Evolutionary conservation across 2,888 invertebrate genomes (phyloP).

Genomic region (Drosophila incognita): DNA sequence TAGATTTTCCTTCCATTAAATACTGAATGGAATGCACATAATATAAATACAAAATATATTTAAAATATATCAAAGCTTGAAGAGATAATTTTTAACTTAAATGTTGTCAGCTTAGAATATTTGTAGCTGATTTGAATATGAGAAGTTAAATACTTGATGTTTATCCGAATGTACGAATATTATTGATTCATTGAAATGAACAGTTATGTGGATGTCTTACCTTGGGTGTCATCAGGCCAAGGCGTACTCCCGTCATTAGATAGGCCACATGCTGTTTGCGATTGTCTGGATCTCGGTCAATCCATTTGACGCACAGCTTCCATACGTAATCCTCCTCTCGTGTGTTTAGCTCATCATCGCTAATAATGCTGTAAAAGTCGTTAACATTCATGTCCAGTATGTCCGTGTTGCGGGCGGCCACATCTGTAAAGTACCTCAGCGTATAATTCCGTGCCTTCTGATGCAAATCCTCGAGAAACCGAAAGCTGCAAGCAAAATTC

Average conservation of each 20-base stretch:
- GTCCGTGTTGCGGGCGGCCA: conserved; percentile 90
- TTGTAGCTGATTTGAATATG: neutral
- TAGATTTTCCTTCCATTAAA: neutral
- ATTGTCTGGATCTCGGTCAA: conserved; percentile 90
- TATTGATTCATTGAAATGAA: neutral
- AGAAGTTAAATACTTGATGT: neutral
- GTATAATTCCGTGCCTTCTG: conserved; percentile 89
- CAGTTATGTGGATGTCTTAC: conserved; percentile 75
- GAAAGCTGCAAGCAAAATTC: conserved; percentile 68
- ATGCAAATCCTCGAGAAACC: conserved; percentile 86
- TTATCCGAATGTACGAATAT: neutral
- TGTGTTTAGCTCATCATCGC: conserved; percentile 93
- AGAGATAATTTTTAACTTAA: neutral
- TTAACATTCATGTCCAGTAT: conserved; percentile 90
- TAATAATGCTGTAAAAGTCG: conserved; percentile 91
- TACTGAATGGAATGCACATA: neutral
- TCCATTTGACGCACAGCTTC: conserved; percentile 95
- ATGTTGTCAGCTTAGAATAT: neutral
- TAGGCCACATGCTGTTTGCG: conserved; percentile 91
- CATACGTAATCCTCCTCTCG: conserved; percentile 95
- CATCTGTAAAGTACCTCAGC: conserved; percentile 91
- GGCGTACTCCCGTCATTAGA: conserved; percentile 91
- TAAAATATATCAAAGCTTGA: neutral
- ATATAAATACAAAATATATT: neutral
- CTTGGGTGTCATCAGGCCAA: conserved; percentile 93